Evolutionary conservation across 1,140 invertebrate species (phyloP), one percentile per base, ranked within the genome.

Genomic region (Drosophila arawakana): DNA sequence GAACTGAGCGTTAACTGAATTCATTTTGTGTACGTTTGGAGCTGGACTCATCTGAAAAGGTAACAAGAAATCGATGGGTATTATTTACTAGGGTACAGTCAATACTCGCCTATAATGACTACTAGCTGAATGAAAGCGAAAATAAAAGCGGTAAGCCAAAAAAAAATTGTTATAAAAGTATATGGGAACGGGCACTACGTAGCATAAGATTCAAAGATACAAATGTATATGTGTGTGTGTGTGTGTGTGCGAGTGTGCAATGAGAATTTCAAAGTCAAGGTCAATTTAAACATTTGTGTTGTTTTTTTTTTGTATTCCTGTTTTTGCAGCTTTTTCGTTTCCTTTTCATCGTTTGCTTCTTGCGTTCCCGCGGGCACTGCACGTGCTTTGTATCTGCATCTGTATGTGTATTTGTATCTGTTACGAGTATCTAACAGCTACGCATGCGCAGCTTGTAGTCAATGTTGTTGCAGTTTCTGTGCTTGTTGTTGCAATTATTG

Each of bases 251-350:
- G 15, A 46, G 55, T 60, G 52, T 59, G 60, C 82, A 86, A 86
- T 88, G 63, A 83, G 82, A 80, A 89, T 88, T 88, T 89, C 74
- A 78, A 83, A 88, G 84, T 89, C 84, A 88, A 88, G 84, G 84
- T 80, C 82, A 88, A 73, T 44, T 30, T 35, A 74, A 82, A 88
- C 76, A 88, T 88, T 86, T 79, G 79, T 52, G 39, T 65, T 54
- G 58, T 37, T 52, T 39, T 54, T 15, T 60, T 13, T 61, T 52
- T 66, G 63, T 25, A 21, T 57, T 47, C 37, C 37, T 52, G 30
- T 25, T 50, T 59, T 57, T 59, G 41, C 54, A 62, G 46, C 18
- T 73, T 65, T 59, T 21, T 37, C 37, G 54, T 60, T 59, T 66
- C 54, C 41, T 44, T 65, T 71, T 79, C 73, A 34, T 54, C 44